Base-by-base conservation (phyloP, 2,113 vertebrate species). In the Edolisoma coerulescens region DNA sequence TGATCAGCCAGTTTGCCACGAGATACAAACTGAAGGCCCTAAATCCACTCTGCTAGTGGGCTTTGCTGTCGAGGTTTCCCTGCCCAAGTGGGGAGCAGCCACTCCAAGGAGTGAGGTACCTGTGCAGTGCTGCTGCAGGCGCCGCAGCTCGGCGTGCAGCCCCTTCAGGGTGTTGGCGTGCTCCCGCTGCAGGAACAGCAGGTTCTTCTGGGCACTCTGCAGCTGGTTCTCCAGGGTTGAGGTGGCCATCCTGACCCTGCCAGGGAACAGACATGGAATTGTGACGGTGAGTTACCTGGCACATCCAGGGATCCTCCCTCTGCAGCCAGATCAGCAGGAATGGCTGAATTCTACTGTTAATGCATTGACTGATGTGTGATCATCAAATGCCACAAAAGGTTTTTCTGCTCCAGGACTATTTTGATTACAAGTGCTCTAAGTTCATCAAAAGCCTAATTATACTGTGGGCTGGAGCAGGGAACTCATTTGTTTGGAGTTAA, bases 131-230 rank as follows among this genome's bases (percentile, higher is more conserved):
- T 99, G 99, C 96, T 99, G 99, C 86, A 99, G 98, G 30, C 99
- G 98, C 13, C 99, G 98, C 86, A 99, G 99, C 97, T 99, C 99
- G 0, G 99, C 97, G 2, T 99, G 99, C 21, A 99, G 98, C 26
- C 99, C 99, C 92, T 98, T 99, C 90, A 99, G 97, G 0, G 99
- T 99, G 97, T 86, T 98, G 87, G 99, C 98, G 0, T 99, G 99
- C 57, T 99, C 99, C 73, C 99, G 98, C 97, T 99, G 99, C 22
- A 99, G 99, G 87, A 99, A 99, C 41, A 99, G 94, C 83, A 99
- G 98, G 95, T 99, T 99, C 95, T 99, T 99, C 98, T 99, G 99
- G 10, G 99, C 99, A 1, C 99, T 99, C 70, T 99, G 99, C 69
- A 99, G 96, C 98, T 99, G 99, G 96, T 99, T 99, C 97, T 99